Evolutionary conservation across 2,113 vertebrate species (phyloP).

Genomic region (Shinisaurus crocodilurus): DNA sequence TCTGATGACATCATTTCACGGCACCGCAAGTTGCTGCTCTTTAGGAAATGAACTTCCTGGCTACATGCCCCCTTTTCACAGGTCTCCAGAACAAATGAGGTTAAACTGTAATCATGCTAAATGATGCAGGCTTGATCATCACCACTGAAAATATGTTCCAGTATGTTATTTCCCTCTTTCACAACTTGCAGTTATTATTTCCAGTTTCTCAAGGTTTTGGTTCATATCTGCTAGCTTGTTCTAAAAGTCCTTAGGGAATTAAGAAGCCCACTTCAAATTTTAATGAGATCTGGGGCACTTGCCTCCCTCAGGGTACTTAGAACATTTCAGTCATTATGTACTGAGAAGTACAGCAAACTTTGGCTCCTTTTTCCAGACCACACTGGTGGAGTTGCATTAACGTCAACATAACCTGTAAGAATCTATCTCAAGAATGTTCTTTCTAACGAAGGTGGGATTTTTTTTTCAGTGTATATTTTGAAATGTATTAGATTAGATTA

Average conservation of each 20-base stretch:
- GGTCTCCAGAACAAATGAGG: background rate
- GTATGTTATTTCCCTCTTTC: background rate
- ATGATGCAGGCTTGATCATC: background rate
- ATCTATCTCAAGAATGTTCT: background rate
- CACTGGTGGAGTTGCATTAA: background rate
- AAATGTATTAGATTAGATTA: constrained; percentile 9
- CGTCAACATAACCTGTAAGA: background rate
- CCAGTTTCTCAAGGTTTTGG: background rate
- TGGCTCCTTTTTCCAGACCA: background rate
- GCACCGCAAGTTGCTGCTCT: background rate
- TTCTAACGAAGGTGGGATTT: background rate
- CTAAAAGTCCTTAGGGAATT: background rate
- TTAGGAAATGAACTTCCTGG: background rate
- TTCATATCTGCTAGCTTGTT: background rate
- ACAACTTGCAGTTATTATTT: background rate
- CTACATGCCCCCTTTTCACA: background rate
- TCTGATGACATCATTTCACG: background rate
- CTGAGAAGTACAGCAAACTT: constrained; percentile 35
- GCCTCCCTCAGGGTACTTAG: background rate
- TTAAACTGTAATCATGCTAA: background rate
- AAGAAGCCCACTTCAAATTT: constrained; percentile 26
- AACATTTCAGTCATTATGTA: background rate
- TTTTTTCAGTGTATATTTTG: constrained; percentile 29
- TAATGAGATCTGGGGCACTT: constrained; percentile 12
- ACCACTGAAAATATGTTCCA: background rate